These are phyloP conservation scores for Drosophila setosimentum DNA, from an alignment of 2,888 invertebrate species.

Conservation along the genomic window DNA sequence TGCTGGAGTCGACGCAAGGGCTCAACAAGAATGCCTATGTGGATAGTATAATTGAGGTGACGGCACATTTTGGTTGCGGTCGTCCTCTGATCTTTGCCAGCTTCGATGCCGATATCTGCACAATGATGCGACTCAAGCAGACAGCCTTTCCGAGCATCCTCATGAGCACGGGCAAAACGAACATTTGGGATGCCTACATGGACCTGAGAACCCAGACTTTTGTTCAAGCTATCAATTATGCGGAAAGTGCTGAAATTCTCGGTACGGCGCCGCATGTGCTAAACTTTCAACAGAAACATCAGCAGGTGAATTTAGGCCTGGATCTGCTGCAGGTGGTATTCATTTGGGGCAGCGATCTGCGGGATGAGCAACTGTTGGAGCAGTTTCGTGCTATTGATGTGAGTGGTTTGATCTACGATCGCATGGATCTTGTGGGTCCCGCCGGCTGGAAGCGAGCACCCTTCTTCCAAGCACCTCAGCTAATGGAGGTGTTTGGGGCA, in stretches of 20 bases:
- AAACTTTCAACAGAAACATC: conserved; percentile 89
- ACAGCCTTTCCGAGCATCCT: conserved; percentile 98
- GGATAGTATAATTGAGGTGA: conserved; percentile 92
- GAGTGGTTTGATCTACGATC: conserved; percentile 98
- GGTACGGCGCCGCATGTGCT: conserved; percentile 96
- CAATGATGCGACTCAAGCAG: conserved; percentile 96
- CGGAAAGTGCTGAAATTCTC: conserved; percentile 91
- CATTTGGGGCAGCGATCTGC: conserved; percentile 98
- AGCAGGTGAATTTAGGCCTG: conserved; percentile 89
- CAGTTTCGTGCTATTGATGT: conserved; percentile 94
- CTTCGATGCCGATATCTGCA: conserved; percentile 98
- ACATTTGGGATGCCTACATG: conserved; percentile 88
- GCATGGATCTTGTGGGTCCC: conserved; percentile 87
- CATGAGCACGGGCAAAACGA: conserved; percentile 85
- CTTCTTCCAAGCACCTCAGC: conserved; percentile 70
- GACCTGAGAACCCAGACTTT: conserved; percentile 93
- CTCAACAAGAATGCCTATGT: conserved; percentile 96
- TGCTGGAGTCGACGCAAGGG: conserved; percentile 91
- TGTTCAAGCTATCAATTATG: conserved; percentile 92
- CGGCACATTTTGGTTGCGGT: conserved; percentile 91
- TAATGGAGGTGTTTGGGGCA: conserved; percentile 68
- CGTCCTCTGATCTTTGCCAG: conserved; percentile 96
- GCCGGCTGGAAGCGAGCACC: conserved; percentile 70
- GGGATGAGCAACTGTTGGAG: conserved; percentile 91
- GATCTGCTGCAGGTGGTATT: conserved; percentile 94